phyloP scores from a whole-genome alignment of 2,113 vertebrate species.

The cattle (Bos taurus) region ARS-UCD2.0 NC_037347.1:18051001-18051500 shows the following conservation, averaged over 20 bases:
- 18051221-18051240: background rate
- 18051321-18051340: background rate
- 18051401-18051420: conserved; percentile 53
- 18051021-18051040: background rate
- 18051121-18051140: background rate
- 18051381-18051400: conserved; percentile 67
- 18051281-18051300: background rate
- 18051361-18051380: conserved; percentile 74
- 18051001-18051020: background rate
- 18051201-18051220: background rate
- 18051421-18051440: conserved; percentile 12
- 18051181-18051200: conserved; percentile 26
- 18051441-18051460: conserved; percentile 69
- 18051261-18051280: background rate
- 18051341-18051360: background rate
- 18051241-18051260: background rate
- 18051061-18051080: background rate
- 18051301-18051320: background rate
- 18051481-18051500: background rate
- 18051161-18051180: background rate
- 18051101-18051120: background rate
- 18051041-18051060: background rate
- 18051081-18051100: background rate
- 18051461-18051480: background rate
- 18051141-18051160: conserved; percentile 12